Evolutionary conservation across 2,888 invertebrate species (phyloP).

Genomic region (Rhagonycha lutea): DNA sequence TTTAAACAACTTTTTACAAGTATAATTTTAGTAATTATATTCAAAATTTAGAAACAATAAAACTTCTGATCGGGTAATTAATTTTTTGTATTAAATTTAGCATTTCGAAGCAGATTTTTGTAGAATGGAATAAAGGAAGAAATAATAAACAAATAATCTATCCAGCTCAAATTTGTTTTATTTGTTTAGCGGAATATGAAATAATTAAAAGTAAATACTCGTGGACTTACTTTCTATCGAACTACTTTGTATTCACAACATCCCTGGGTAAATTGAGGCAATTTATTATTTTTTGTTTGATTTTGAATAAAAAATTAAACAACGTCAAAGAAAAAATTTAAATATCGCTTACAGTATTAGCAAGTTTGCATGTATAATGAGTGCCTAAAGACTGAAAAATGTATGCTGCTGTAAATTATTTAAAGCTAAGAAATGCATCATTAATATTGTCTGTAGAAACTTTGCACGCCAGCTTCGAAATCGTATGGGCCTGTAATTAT

Average conservation of each 20-base stretch:
- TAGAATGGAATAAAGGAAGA: background rate
- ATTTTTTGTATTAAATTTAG: conserved; percentile 6
- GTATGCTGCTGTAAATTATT: conserved; percentile 47
- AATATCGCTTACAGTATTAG: conserved; percentile 38
- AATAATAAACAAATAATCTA: conserved; percentile 12
- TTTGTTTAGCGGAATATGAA: conserved; percentile 40
- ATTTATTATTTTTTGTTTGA: background rate
- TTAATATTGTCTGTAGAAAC: conserved; percentile 43
- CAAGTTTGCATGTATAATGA: conserved; percentile 41
- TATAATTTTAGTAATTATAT: background rate
- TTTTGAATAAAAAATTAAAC: background rate
- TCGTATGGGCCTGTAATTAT: conserved; percentile 26
- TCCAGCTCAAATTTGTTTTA: conserved; percentile 14
- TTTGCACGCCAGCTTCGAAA: conserved; percentile 11
- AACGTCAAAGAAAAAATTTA: conserved; percentile 2
- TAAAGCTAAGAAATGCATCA: conserved; percentile 44
- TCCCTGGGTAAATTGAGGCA: background rate
- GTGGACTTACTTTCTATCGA: conserved; percentile 12
- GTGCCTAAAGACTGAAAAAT: conserved; percentile 37
- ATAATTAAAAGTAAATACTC: conserved; percentile 46
- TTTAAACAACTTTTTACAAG: background rate
- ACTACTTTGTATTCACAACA: conserved; percentile 2
- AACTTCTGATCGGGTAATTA: background rate
- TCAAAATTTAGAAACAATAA: conserved; percentile 16
- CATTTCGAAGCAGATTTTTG: background rate